A percentile compares a stretch with the other conserved stretches of the same genome.
phyloP scores from a whole-genome alignment of 1,140 invertebrate genomes.

The Euschistus heros region DNA sequence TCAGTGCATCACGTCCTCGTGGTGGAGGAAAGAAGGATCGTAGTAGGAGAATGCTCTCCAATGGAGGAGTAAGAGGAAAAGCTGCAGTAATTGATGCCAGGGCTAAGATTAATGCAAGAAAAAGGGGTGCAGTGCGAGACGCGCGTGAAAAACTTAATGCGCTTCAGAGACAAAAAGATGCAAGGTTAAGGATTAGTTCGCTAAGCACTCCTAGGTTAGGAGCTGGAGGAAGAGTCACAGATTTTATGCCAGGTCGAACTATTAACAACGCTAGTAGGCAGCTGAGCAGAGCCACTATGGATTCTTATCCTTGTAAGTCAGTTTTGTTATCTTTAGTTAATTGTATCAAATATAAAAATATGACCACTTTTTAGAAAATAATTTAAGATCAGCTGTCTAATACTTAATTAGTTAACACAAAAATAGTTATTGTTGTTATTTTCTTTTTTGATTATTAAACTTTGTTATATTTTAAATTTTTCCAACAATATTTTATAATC shows the following conservation, averaged over 20 bases:
- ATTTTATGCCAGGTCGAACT: background rate
- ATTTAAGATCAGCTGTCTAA: too few relatives aligned
- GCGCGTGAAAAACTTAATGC: constrained; percentile 56
- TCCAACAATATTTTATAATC: too few relatives aligned
- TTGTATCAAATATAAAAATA: too few relatives aligned
- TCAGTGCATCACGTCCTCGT: background rate
- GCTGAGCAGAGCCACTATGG: background rate
- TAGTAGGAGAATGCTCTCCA: background rate
- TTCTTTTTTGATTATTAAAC: too few relatives aligned
- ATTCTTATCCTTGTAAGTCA: constrained; percentile 10
- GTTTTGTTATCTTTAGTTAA: too few relatives aligned
- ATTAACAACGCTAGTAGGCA: background rate
- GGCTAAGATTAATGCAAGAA: constrained; percentile 56
- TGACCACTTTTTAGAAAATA: too few relatives aligned
- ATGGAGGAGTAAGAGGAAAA: background rate
- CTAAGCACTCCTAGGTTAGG: constrained; percentile 26
- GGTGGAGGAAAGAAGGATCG: background rate
- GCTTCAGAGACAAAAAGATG: constrained; percentile 53
- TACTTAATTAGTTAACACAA: too few relatives aligned
- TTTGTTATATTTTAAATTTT: too few relatives aligned
- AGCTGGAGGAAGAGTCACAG: constrained; percentile 17
- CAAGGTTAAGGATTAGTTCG: constrained; percentile 45
- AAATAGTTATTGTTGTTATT: too few relatives aligned
- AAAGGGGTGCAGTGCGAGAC: constrained; percentile 50
- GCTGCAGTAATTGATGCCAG: constrained; percentile 47